Conservation (phyloP, 2,888 invertebrate species). For the Nemurella pictetii region DNA sequence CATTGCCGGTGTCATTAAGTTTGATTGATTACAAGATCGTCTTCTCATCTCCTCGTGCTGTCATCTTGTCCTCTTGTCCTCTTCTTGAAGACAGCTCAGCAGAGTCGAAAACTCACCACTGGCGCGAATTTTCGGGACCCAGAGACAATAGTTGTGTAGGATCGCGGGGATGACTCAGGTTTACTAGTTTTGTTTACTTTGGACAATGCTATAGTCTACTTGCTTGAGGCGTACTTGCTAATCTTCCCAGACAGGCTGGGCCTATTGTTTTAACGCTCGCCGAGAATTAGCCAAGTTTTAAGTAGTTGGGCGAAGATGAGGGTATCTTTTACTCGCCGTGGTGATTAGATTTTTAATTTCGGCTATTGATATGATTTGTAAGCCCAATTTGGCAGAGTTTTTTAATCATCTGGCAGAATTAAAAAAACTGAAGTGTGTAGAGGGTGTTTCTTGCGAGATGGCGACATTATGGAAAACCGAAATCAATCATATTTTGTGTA, state of each 20-base stretch:
- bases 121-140: conserved; percentile 12
- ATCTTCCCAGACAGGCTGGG: background rate
- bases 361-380: background rate
- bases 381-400: background rate
- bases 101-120: background rate
- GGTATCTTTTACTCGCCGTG: background rate
- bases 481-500: no score
- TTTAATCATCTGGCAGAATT: background rate
- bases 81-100: background rate
- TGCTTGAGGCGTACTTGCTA: background rate
- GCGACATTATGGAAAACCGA: no score
- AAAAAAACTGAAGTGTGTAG: no score
- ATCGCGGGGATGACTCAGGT: background rate
- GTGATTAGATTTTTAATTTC: background rate
- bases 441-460: no score
- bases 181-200: conserved; percentile 21
- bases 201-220: background rate
- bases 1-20: conserved; percentile 27
- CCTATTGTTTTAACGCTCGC: background rate
- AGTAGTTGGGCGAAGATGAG: background rate
- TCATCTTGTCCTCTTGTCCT: conserved; percentile 2
- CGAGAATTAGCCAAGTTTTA: background rate
- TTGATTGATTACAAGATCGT: conserved; percentile 35
- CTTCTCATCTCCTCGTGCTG: background rate
- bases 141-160: background rate